Base-by-base conservation (phyloP, 2,797 vertebrate genomes). In the Silurus aristotelis region DNA sequence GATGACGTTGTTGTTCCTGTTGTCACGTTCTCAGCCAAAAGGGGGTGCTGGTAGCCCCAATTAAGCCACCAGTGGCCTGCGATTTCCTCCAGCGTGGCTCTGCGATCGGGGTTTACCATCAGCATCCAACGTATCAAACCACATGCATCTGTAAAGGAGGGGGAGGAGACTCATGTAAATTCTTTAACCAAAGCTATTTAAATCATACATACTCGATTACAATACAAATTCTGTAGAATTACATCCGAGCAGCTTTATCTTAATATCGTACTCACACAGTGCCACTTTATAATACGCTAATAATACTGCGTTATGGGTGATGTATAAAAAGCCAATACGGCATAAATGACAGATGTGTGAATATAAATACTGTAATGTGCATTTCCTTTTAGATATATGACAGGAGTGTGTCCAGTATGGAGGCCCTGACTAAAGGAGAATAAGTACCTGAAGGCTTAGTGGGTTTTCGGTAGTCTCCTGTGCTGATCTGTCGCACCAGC, bases 61-160 rank as follows among this genome's bases (percentile, higher is more conserved):
- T 99, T 99, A 70, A 99, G 96, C 98, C 98, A 99, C 98, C 98
- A 99, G 89, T 99, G 98, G 12, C 96, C 95, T 20, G 96, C 96
- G 0, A 99, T 97, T 83, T 99, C 98, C 85, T 98, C 96, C 31
- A 98, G 91, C 15, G 96, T 99, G 72, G 98, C 98, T 64, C 98
- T 95, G 66, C 97, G 96, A 82, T 96, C 97, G 0, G 98, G 98
- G 93, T 99, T 99, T 85, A 99, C 97, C 98, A 99, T 99, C 83
- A 99, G 87, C 91, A 99, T 97, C 98, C 98, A 99, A 0, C 98
- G 97, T 92, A 99, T 99, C 9, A 99, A 95, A 83, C 98, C 98
- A 43, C 96, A 97, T 22, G 98, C 98, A n/a, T 99, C 98, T 99
- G 92, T 4, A 4, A 80, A 0, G 4, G 55, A 87, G 90, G 82